A percentile compares a stretch with the other conserved stretches of the same genome.
These are phyloP conservation scores for Mythimna ferrago DNA, from an alignment of 2,888 invertebrate species.

Conservation along the genomic window DNA sequence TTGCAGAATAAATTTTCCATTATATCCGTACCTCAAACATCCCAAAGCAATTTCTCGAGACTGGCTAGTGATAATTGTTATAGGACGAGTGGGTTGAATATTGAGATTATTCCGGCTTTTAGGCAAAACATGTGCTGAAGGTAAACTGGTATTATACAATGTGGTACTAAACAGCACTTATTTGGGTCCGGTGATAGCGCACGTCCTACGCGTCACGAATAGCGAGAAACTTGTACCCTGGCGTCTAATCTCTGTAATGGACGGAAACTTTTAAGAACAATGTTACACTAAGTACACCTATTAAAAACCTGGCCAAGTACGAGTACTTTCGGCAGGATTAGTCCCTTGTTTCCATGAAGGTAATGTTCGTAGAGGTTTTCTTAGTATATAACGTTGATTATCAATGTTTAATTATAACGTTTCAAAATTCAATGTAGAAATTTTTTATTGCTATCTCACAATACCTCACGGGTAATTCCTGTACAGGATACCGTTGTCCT, in stretches of 20 bases:
- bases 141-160: slow-evolving; percentile 22
- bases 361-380: not conserved
- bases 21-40: slow-evolving; percentile 34
- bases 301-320: slow-evolving; percentile 42
- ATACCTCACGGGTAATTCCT: too few species aligned
- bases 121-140: slow-evolving; percentile 44
- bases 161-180: slow-evolving; percentile 8
- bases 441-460: too few species aligned
- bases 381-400: not conserved
- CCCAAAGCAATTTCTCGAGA: slow-evolving; percentile 34
- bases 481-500: too few species aligned
- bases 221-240: slow-evolving; percentile 43
- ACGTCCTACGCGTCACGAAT: slow-evolving; percentile 54
- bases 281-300: slow-evolving; percentile 48
- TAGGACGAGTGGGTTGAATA: slow-evolving; percentile 6
- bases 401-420: not conserved
- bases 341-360: slow-evolving; percentile 5
- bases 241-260: slow-evolving; percentile 58
- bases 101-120: slow-evolving; percentile 38
- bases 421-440: not conserved
- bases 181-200: slow-evolving; percentile 52
- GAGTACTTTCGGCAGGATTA: slow-evolving; percentile 14
- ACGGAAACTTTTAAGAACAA: slow-evolving; percentile 59
- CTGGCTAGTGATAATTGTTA: slow-evolving; percentile 30
- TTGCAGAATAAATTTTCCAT: slow-evolving; percentile 42